Base-by-base conservation (phyloP, 2,888 invertebrate species). In the Conus canariensis region DNA sequence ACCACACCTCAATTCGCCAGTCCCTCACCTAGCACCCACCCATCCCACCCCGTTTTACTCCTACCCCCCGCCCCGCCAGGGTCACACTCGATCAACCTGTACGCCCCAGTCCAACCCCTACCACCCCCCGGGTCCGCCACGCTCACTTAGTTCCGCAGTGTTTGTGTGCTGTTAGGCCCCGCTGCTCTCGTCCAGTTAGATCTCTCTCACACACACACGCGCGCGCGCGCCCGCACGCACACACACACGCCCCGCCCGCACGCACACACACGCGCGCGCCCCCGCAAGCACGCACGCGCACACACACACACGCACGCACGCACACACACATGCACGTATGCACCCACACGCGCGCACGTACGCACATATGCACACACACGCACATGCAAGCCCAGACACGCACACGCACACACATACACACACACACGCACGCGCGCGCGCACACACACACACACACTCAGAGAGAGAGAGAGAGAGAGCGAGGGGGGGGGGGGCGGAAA, bases 401-500 rank as follows among this genome's bases (percentile, higher is more conserved):
- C 74, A 74, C 74, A 74, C 74, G n/a, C 74, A n/a, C 74, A 74
- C 74, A 74, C 74, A 74, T 1, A 74, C 74, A 74, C 74, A 30
- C 30, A 30, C 4, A 4, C 19, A 10, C 74, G 3, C 74, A 10
- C 74, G 6, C 74, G 19, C 5, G n/a, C n/a, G 74, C 74, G n/a
- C n/a, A 7, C 74, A 74, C 25, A 5, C 74, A 3, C 0, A 3
- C 74, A 1, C 74, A 4, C 60, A 4, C 70, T 0, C 30, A 80
- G 12, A 30, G 77, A 30, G 16, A 74, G 74, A n/a, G 74, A 8
- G n/a, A 74, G 74, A 22, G 70, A 70, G 22, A n/a, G 70, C 0
- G 70, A n/a, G 22, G 22, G 22, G 22, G 19, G 70, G 70, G 70
- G 70, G 70, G 22, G 22, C n/a, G 22, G 22, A 5, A 4, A 5